A percentile compares a stretch with the other conserved stretches of the same genome.
These are phyloP conservation scores for Epinephelus lanceolatus DNA, from an alignment of 2,113 vertebrate genomes.

Conservation along the genomic window DNA sequence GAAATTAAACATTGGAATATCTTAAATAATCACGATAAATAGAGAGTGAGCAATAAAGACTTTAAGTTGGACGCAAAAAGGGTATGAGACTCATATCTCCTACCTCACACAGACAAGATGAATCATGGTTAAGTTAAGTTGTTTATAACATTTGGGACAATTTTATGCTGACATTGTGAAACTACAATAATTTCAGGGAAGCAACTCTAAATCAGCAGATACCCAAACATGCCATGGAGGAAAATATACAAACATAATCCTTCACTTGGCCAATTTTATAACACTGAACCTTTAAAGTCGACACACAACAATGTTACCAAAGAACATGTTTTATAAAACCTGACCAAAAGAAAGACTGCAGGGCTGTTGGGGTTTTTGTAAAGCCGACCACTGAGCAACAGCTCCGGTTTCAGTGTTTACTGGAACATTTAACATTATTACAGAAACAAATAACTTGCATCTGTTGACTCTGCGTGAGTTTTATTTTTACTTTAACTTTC, in stretches of 20 bases:
- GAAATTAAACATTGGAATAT: not conserved
- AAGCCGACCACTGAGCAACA: slow-evolving; percentile 19
- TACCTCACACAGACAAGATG: not conserved
- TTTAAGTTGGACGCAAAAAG: not conserved
- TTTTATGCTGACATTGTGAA: not conserved
- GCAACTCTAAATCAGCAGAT: not conserved
- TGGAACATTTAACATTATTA: slow-evolving; percentile 9
- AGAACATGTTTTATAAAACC: not conserved
- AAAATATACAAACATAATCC: not conserved
- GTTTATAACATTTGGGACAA: not conserved
- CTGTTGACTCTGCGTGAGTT: not conserved
- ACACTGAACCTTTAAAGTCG: slow-evolving; percentile 9
- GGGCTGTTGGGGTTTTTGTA: slow-evolving; percentile 3
- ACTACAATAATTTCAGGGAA: not conserved
- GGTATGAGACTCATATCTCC: not conserved
- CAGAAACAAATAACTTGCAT: slow-evolving; percentile 26
- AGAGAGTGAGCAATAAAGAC: not conserved
- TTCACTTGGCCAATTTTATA: not conserved
- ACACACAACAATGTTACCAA: not conserved
- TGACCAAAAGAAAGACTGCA: not conserved
- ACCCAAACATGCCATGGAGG: not conserved
- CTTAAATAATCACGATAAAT: not conserved
- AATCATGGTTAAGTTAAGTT: not conserved
- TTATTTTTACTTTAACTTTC: not conserved
- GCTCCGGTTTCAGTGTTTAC: slow-evolving; percentile 22